Base-by-base conservation (phyloP, 1,140 invertebrate species). In the Halictus rubicundus region DNA sequence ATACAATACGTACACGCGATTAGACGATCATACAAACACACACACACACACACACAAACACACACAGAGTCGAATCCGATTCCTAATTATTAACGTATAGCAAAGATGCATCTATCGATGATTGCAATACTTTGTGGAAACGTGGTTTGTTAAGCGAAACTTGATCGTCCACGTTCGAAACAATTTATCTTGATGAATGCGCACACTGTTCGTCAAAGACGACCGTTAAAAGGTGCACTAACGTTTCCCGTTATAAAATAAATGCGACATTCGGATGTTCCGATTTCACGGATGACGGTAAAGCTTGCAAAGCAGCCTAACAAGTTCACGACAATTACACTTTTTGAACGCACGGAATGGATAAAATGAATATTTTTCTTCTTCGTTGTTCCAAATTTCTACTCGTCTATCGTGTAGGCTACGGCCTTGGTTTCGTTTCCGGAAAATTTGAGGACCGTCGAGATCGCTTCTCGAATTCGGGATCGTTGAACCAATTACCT, bases 51-150 rank as follows among this genome's bases (percentile, higher is more conserved):
- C 9, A 46, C 42, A 46, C 9, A 12, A 19, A 52, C 19, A 52
- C 49, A 16, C 14, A 16, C 19, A 52, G 16, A 52, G 82, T 84
- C 66, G 71, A 72, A 84, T 71, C 68, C 80, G 52, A 75, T 75
- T 60, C 75, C 46, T 59, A 57, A 77, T 54, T 59, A 57, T 14
- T 57, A 52, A 60, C 19, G 42, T 66, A 49, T 52, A 66, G 42
- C 32, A 73, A 70, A 10, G 66, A 61, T 23, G 16, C 32, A 54
- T 39, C 49, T 2, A 14, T 16, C 49, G 14, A 27, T 2, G 57
- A 71, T 4, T 54, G 60, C 37, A 54, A 54, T 42, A n/a, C 65
- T 61, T 63, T 25, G 23, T 25, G 57, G 42, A 54, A 7, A 49
- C 10, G 66, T 27, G 46, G 80, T n/a, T n/a, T 42, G 52, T 57